These are phyloP conservation scores for Enteromius paludinosus DNA, from an alignment of 2,797 vertebrate species.

Conservation along the genomic window DNA sequence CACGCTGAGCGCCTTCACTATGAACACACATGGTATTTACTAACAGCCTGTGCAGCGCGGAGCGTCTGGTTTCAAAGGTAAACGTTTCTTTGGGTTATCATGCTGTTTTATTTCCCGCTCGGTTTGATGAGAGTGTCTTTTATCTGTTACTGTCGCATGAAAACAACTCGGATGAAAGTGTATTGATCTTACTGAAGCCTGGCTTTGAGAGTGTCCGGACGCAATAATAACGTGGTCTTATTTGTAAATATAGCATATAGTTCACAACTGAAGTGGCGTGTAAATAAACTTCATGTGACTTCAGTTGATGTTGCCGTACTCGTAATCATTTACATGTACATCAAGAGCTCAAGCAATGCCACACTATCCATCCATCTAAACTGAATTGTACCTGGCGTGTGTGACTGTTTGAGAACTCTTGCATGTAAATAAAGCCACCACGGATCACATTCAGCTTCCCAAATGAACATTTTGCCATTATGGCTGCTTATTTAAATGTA, in stretches of 20 bases:
- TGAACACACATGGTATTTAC: constrained; percentile 48
- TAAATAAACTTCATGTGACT: background rate
- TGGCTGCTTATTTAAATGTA: background rate
- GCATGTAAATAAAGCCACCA: background rate
- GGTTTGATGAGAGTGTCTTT: background rate
- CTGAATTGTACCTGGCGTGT: background rate
- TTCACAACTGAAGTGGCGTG: background rate
- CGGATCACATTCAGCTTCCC: background rate
- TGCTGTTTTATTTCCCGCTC: background rate
- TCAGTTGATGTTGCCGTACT: background rate
- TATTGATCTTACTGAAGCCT: background rate
- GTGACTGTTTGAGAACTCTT: background rate
- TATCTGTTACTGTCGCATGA: background rate
- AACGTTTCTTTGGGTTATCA: background rate
- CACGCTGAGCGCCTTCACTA: constrained; percentile 41
- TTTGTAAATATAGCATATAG: background rate
- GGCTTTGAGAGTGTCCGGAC: background rate
- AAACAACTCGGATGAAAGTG: background rate
- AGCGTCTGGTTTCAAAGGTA: constrained; percentile 48
- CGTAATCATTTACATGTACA: background rate
- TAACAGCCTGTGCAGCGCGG: constrained; percentile 43
- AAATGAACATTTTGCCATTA: background rate
- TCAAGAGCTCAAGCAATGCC: background rate
- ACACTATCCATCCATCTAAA: background rate
- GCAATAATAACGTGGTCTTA: background rate